A percentile compares a stretch with the other conserved stretches of the same genome.
These are phyloP conservation scores for Dryoscopus gambensis DNA, from an alignment of 2,113 vertebrate genomes.

Conservation along the genomic window DNA sequence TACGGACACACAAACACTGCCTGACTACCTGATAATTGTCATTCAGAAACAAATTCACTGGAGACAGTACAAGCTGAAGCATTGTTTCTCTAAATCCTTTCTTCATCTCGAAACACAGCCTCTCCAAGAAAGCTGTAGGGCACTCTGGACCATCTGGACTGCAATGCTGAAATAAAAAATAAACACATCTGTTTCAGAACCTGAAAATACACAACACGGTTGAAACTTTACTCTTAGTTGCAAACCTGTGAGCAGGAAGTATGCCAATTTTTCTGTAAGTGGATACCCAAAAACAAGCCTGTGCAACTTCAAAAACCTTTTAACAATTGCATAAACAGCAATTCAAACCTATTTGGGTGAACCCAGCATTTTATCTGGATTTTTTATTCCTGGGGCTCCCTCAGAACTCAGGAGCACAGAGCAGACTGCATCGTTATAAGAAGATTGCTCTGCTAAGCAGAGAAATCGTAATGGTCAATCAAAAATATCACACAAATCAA, in stretches of 20 bases:
- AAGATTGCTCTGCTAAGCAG: background rate
- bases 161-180: slow-evolving; percentile 80
- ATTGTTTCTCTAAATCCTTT: slow-evolving; percentile 95
- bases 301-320: background rate
- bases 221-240: background rate
- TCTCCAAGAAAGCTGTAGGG: slow-evolving; percentile 90
- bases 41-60: slow-evolving; percentile 89
- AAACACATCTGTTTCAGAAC: background rate
- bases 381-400: background rate
- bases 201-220: background rate
- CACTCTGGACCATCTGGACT: slow-evolving; percentile 89
- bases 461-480: background rate
- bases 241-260: background rate
- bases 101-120: slow-evolving; percentile 98
- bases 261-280: background rate
- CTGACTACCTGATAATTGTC: slow-evolving; percentile 91
- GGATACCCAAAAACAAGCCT: background rate
- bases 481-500: background rate
- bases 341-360: background rate
- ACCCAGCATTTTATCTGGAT: background rate
- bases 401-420: background rate
- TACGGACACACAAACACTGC: background rate
- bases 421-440: background rate
- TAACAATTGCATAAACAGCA: background rate
- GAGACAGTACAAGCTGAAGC: slow-evolving; percentile 92